Evolutionary conservation across 2,113 vertebrate species (phyloP), one percentile per base, ranked within the genome.

Genomic region (Catagonus wagneri): DNA sequence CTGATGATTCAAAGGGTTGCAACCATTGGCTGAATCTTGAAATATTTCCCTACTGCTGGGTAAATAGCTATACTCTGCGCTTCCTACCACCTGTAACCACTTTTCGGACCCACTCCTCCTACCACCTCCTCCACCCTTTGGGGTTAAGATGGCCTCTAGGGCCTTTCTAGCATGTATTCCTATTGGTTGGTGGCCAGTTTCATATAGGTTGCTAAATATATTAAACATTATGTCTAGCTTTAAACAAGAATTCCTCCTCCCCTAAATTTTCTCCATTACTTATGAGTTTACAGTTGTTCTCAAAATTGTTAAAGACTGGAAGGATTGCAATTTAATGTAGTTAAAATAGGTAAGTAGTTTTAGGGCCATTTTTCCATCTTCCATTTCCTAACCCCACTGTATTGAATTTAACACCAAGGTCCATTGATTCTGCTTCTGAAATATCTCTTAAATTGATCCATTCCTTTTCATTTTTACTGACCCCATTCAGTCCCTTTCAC

Each of bases 391-490:
- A 80, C 3, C 0, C 19, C 8, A 68, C n/a, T 72, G 23, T 74
- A 78, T 78, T 92, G 68, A 90, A 63, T 85, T 65, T 36, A 96
- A 89, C 16, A 44, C 29, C 1, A 19, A 66, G 20, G 11, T 92
- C 39, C 44, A 13, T 75, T 58, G 74, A 69, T 81, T 93, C 87
- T 91, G 63, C 56, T 71, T 94, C 63, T 60, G 58, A 89, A 90
- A 72, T 68, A 63, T 68, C 27, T 90, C n/a, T 87, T 63, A 78
- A 36, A 76, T 8, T 10, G 71, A 66, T 50, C 50, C 12, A 79
- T 61, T 87, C 4, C 56, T 34, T 83, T 72, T 10, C 7, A 54
- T 60, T 78, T 15, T 29, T 29, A n/a, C 4, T 71, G 1, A 36
- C 19, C 23, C 79, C 54, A 52, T 81, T 56, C 29, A 39, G 16